phyloP scores from a whole-genome alignment of 2,888 invertebrate genomes.

The Tetranychus truncatus region DNA sequence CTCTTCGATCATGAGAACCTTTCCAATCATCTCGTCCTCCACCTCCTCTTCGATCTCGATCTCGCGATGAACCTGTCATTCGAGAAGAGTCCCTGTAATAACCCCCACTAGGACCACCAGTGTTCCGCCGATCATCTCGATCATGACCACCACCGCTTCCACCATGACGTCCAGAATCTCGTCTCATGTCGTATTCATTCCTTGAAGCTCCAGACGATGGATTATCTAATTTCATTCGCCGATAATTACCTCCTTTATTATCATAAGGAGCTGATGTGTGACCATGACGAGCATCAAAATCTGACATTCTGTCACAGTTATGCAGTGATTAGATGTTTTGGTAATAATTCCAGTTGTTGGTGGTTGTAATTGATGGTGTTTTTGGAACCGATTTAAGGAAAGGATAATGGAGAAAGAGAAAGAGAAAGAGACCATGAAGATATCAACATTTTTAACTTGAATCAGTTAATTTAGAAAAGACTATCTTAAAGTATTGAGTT shows the following conservation, averaged over 20 bases:
- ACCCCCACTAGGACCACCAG: background rate
- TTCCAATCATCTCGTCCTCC: slow-evolving; percentile 18
- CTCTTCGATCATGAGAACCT: slow-evolving; percentile 11
- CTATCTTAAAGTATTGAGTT: background rate
- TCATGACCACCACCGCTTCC: slow-evolving; percentile 3
- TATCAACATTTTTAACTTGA: background rate
- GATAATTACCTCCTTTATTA: background rate
- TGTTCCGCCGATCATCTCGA: slow-evolving; percentile 12
- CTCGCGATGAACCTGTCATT: background rate
- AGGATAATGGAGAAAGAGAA: slow-evolving; percentile 5
- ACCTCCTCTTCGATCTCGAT: slow-evolving; percentile 14
- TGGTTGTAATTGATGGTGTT: background rate
- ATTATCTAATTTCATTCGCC: background rate
- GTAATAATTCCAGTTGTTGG: background rate
- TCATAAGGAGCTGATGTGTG: slow-evolving; percentile 3
- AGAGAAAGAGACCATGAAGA: background rate
- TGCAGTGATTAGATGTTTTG: background rate
- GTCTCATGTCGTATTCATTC: background rate
- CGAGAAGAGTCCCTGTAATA: slow-evolving; percentile 8
- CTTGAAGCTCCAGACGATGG: background rate
- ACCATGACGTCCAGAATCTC: slow-evolving; percentile 1
- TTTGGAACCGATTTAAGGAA: background rate
- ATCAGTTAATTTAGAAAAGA: background rate
- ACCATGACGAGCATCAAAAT: slow-evolving; percentile 7
- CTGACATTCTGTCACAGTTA: background rate